Evolutionary conservation across 2,113 vertebrate genomes (phyloP).

Genomic region (Sceloporus undulatus): DNA sequence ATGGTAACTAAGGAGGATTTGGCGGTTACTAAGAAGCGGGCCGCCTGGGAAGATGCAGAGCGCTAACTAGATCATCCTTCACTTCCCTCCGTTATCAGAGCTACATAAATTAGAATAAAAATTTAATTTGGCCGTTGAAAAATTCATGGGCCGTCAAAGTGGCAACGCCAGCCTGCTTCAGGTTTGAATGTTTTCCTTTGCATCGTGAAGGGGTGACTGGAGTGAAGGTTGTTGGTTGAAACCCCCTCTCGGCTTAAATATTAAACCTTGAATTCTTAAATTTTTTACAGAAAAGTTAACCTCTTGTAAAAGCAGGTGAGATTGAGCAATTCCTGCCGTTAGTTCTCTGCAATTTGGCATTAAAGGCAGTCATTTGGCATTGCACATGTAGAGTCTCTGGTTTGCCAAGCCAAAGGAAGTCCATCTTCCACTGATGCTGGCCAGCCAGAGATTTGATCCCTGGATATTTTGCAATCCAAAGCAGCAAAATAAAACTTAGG

Average conservation of each 20-base stretch:
- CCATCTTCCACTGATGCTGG: neutral
- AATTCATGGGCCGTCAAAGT: constrained; percentile 10
- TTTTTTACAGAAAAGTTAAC: neutral
- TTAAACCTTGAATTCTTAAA: neutral
- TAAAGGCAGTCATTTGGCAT: neutral
- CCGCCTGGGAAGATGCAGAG: neutral
- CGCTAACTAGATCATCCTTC: constrained; percentile 15
- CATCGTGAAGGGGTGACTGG: neutral
- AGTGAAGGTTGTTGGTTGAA: too few relatives aligned
- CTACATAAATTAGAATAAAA: constrained; percentile 41
- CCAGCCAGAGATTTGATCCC: neutral
- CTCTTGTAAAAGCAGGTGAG: neutral
- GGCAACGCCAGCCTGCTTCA: neutral
- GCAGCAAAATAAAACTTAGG: too few relatives aligned
- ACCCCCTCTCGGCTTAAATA: neutral
- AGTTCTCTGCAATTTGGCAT: too few relatives aligned
- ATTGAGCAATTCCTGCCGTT: neutral
- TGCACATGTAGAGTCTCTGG: neutral
- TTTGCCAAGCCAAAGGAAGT: neutral
- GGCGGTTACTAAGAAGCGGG: constrained; percentile 28
- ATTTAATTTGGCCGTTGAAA: constrained; percentile 34
- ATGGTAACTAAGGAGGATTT: constrained; percentile 23
- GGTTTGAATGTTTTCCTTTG: neutral
- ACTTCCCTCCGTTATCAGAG: neutral
- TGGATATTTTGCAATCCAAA: too few relatives aligned